Percentiles rank a stretch among this genome's conserved stretches.
Evolutionary conservation across 2,888 invertebrate genomes (phyloP).

Genomic region (Allolobophora icterica): DNA sequence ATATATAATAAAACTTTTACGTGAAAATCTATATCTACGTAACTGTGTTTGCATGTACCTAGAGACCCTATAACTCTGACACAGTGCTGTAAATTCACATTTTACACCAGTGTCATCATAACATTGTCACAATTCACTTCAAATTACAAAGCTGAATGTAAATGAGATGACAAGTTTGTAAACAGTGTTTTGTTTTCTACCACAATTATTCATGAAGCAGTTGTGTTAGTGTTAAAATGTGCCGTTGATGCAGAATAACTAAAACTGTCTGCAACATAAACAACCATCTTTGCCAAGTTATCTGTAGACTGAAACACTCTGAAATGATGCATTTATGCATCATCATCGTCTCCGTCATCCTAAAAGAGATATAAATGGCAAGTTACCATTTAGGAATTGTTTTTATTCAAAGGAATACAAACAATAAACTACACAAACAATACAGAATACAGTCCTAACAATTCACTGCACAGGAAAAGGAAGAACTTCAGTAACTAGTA

Average conservation of each 20-base stretch:
- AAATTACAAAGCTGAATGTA: not conserved
- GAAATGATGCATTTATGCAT: not conserved
- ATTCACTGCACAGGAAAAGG: not conserved
- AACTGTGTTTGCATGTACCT: not conserved
- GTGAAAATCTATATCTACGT: too few relatives aligned
- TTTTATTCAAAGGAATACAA: not conserved
- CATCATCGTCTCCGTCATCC: constrained; percentile 22
- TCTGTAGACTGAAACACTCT: not conserved
- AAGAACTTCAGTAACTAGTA: not conserved
- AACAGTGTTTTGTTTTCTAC: not conserved
- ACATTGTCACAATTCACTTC: not conserved
- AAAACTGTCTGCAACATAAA: constrained; percentile 14
- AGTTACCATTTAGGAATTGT: not conserved
- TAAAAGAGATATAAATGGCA: not conserved
- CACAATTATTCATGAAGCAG: constrained; percentile 17
- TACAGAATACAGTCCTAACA: too few relatives aligned
- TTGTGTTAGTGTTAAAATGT: constrained; percentile 4
- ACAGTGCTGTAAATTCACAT: not conserved
- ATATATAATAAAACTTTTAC: too few relatives aligned
- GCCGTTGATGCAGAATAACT: not conserved
- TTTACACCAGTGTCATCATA: not conserved
- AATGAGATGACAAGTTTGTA: not conserved
- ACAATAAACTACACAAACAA: not conserved
- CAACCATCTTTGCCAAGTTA: not conserved
- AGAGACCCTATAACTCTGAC: not conserved